phyloP scores from a whole-genome alignment of 53 echinoderm and acorn worm species.

The Astropecten irregularis region DNA sequence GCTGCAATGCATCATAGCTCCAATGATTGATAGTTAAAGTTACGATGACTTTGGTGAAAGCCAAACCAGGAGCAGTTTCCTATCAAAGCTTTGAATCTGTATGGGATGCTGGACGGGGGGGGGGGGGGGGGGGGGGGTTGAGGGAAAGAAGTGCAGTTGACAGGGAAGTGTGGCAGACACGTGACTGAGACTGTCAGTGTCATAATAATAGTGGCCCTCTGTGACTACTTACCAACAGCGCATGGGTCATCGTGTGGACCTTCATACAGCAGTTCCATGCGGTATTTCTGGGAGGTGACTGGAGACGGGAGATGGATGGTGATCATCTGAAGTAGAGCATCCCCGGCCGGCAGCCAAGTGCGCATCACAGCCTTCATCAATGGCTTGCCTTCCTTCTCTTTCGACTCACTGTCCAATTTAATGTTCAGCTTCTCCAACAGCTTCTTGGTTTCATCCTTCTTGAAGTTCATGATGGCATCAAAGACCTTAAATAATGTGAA shows the following conservation, averaged over 20 bases:
- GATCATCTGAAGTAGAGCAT: constrained; percentile 97
- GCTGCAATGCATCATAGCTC: too few relatives aligned
- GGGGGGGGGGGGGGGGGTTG: too few relatives aligned
- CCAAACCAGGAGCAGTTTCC: too few relatives aligned
- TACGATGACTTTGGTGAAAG: too few relatives aligned
- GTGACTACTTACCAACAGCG: constrained; percentile 84
- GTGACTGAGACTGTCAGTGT: too few relatives aligned
- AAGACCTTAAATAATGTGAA: constrained; percentile 90
- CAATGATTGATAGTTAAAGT: too few relatives aligned
- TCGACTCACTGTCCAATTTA: constrained; percentile 53
- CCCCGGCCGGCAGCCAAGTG: constrained; percentile 93
- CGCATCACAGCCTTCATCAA: constrained; percentile 95
- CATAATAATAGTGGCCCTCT: too few relatives aligned
- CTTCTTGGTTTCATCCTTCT: constrained; percentile 68
- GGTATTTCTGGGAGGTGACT: constrained; percentile 87
- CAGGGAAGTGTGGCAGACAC: too few relatives aligned
- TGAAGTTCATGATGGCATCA: constrained; percentile 93
- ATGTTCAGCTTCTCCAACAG: constrained; percentile 77
- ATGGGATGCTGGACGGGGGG: too few relatives aligned
- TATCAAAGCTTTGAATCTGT: too few relatives aligned
- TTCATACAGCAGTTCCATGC: constrained; percentile 95
- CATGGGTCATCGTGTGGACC: constrained; percentile 90
- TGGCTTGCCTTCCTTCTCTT: constrained; percentile 78
- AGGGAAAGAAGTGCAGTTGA: too few relatives aligned
- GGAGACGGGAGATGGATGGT: constrained; percentile 98